Percentiles rank a stretch among this genome's conserved stretches.
phyloP scores from a whole-genome alignment of 2,113 vertebrate species.

The Pseudopipra pipra region DNA sequence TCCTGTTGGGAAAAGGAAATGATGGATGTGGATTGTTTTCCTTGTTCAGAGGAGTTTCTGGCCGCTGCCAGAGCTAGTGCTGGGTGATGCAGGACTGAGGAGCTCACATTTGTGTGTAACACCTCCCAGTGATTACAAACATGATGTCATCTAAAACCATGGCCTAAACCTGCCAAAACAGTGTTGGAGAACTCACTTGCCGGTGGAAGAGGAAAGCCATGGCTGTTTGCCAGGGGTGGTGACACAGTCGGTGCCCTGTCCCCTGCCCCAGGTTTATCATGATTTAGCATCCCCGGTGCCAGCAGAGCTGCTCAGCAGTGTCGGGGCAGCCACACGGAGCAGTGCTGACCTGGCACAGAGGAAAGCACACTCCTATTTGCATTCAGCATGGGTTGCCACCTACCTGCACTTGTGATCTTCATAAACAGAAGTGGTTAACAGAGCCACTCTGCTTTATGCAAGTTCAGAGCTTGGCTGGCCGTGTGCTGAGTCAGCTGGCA shows the following conservation, averaged over 20 bases:
- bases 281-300: neutral
- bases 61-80: neutral
- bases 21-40: neutral
- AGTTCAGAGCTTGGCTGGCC: neutral
- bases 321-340: neutral
- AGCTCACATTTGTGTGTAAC: neutral
- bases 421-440: neutral
- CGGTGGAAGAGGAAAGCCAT: neutral
- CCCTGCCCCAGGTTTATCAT: neutral
- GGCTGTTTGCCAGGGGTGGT: neutral
- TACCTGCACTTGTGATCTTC: neutral
- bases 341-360: neutral
- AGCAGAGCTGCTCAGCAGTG: neutral
- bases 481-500: constrained; percentile 63
- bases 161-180: neutral
- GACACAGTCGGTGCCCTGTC: neutral
- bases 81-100: neutral
- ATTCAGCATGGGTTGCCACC: neutral
- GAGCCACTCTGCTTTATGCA: neutral
- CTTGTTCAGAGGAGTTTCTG: neutral
- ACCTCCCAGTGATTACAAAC: neutral
- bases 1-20: neutral
- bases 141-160: neutral
- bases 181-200: neutral
- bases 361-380: neutral